Percentiles rank a stretch among this genome's conserved stretches.
Conservation (phyloP, 2,888 invertebrate genomes). For the Pandemis corylana region DNA sequence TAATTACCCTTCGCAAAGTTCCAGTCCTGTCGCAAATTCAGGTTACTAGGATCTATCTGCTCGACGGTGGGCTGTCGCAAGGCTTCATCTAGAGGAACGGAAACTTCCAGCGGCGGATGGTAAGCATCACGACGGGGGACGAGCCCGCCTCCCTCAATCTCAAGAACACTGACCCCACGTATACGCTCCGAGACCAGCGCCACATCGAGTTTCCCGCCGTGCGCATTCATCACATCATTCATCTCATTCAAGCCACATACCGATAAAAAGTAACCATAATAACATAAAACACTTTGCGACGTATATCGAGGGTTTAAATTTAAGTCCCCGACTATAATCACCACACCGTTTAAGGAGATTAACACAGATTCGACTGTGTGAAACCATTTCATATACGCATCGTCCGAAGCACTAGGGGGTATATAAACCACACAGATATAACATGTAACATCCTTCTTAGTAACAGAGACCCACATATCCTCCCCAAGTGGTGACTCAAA, state of each 20-base stretch:
- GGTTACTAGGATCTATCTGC: neutral
- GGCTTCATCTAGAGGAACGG: neutral
- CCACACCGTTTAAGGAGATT: neutral
- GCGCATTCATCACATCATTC: neutral
- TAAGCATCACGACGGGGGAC: conserved; percentile 1
- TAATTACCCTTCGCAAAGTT: conserved; percentile 12
- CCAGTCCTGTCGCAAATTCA: neutral
- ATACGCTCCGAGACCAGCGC: conserved; percentile 14
- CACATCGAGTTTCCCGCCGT: conserved; percentile 5
- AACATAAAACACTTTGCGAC: neutral
- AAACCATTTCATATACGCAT: neutral
- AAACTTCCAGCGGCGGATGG: conserved; percentile 9
- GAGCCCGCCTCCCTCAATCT: neutral
- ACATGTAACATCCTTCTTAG: neutral
- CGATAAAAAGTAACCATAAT: neutral
- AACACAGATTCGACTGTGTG: neutral
- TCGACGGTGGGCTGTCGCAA: neutral
- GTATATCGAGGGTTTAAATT: conserved; percentile 6
- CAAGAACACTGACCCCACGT: neutral
- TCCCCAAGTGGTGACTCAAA: neutral
- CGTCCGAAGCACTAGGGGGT: neutral
- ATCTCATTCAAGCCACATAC: neutral
- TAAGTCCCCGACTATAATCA: conserved; percentile 7
- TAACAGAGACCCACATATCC: neutral
- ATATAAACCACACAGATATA: neutral